Percentiles rank a stretch among this genome's conserved stretches.
phyloP scores from a whole-genome alignment of 2,113 vertebrate species.

The Aviceda subcristata region DNA sequence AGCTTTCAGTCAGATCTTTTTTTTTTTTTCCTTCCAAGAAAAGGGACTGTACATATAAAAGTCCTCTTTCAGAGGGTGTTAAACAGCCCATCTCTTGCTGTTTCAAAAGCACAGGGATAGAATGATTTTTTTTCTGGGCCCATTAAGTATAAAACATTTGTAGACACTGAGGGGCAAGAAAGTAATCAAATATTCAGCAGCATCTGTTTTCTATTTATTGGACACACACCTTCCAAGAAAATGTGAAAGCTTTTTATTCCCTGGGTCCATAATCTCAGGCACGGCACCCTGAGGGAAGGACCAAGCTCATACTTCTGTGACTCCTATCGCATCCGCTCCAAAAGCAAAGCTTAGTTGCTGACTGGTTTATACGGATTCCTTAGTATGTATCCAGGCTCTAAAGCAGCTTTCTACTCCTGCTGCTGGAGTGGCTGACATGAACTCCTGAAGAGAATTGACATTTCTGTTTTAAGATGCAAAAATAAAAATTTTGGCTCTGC shows the following conservation, averaged over 20 bases:
- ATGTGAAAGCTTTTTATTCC: background rate
- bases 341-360: background rate
- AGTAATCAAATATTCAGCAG: slow-evolving; percentile 55
- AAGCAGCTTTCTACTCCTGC: background rate
- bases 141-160: slow-evolving; percentile 60
- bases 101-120: background rate
- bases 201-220: slow-evolving; percentile 50
- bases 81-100: background rate
- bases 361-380: background rate
- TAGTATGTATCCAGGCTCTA: background rate
- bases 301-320: background rate
- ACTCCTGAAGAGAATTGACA: background rate
- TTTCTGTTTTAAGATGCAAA: background rate
- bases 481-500: background rate
- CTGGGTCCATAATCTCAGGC: background rate
- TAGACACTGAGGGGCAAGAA: slow-evolving; percentile 25
- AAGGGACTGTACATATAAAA: background rate
- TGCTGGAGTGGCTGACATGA: background rate
- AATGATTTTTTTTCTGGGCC: background rate
- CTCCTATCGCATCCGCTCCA: background rate
- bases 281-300: background rate
- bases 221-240: background rate
- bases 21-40: background rate
- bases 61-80: background rate
- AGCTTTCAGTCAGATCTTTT: background rate